These are phyloP conservation scores for Talpa occidentalis DNA, from an alignment of 2,113 vertebrate species.

Conservation along the genomic window DNA sequence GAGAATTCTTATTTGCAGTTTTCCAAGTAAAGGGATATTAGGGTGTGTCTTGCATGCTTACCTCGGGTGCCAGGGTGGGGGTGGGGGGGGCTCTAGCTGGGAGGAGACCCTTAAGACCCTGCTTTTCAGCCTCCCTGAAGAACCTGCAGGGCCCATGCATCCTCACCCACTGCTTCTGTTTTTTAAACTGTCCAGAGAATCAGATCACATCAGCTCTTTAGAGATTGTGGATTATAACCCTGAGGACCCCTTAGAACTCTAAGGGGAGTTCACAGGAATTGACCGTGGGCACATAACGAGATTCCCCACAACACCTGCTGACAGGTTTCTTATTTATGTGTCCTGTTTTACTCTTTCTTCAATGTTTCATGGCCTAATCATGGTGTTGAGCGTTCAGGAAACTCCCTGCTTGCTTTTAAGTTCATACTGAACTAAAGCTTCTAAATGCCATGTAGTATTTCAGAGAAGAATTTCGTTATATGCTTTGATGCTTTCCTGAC, in stretches of 20 bases:
- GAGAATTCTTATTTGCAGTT: neutral
- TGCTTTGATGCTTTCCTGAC: neutral
- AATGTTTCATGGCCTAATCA: neutral
- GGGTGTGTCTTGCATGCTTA: neutral
- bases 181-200: neutral
- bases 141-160: neutral
- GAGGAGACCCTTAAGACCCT: neutral
- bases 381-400: neutral
- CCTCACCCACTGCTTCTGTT: neutral
- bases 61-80: fast-evolving
- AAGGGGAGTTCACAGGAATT: neutral
- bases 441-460: neutral
- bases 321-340: neutral
- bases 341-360: neutral
- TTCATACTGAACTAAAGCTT: neutral
- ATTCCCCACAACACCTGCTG: neutral
- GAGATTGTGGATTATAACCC: neutral
- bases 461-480: neutral
- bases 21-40: neutral
- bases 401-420: neutral
- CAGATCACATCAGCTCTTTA: neutral
- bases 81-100: neutral
- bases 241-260: neutral
- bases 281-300: neutral
- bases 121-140: neutral